Base-by-base conservation (phyloP, 2,888 invertebrate genomes). In the Galerucella pusilla region DNA sequence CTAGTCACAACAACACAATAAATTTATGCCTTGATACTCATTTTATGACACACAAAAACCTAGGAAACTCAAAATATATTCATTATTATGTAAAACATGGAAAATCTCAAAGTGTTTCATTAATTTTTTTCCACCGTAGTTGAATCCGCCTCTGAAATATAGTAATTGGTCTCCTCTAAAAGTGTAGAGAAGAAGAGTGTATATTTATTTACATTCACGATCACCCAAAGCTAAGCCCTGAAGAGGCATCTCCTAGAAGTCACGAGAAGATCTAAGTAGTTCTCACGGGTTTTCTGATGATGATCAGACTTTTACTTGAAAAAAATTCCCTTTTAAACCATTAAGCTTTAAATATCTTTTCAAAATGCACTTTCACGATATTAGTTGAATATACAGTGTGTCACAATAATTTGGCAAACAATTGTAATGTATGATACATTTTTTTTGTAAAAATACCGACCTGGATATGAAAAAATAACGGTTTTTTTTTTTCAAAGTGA, bases 241-340 rank as follows among this genome's bases (percentile, higher is more conserved):
- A 72, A 78, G 77, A 74, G 72, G 71, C 59, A 74, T 70, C 75
- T 71, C 71, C 70, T 60, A 74, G 76, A 64, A 79, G 76, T 79
- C 79, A 79, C 79, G 79, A 79, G 64, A 70, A 66, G 71, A 75
- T 73, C 76, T 76, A 72, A 76, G 74, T 75, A 75, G 78, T 79
- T 79, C 79, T 78, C 79, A 79, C 79, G 79, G 79, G 75, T 74
- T 76, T 54, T 35, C 28, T 45, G 45, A 42, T 63, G 63, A 63
- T 63, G 42, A 3, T 20, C 45, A 4, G 72, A 66, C 66, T 20
- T 73, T 76, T 70, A 68, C 28, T 71, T 75, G 61, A 66, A 74
- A 74, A 68, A 72, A 57, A 79, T 76, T 74, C 74, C 68, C 57
- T 71, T 63, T 75, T 77, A 60, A 73, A 74, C 71, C 74, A 75